These are phyloP conservation scores for Oxyruncus cristatus DNA, from an alignment of 2,113 vertebrate genomes.

Conservation along the genomic window DNA sequence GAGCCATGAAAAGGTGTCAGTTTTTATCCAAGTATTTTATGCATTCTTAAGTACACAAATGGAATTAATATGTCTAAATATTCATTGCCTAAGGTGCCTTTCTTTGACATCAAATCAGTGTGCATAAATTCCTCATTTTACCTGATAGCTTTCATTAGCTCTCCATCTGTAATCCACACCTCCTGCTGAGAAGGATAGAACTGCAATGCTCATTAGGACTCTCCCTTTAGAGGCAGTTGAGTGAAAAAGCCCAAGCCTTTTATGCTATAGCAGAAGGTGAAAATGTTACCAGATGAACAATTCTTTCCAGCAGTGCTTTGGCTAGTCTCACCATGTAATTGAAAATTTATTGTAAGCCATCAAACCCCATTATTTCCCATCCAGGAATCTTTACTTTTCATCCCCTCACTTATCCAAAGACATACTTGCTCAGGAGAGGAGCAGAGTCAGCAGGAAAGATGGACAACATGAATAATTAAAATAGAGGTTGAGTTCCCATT, in stretches of 20 bases:
- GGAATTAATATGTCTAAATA: not conserved
- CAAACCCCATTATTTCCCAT: not conserved
- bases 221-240: not conserved
- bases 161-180: not conserved
- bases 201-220: not conserved
- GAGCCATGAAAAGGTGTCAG: not conserved
- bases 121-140: constrained; percentile 1
- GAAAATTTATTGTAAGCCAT: not conserved
- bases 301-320: not conserved
- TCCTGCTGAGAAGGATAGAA: not conserved
- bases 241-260: not conserved
- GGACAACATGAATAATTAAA: constrained; percentile 22
- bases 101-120: not conserved
- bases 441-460: not conserved
- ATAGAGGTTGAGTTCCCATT: not conserved
- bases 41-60: not conserved
- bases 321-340: not conserved
- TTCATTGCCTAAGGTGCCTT: not conserved
- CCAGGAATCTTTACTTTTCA: not conserved
- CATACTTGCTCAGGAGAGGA: not conserved
- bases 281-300: not conserved
- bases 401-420: not conserved
- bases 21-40: not conserved
- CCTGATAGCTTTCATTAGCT: not conserved
- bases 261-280: not conserved